A percentile compares a stretch with the other conserved stretches of the same genome.
These are phyloP conservation scores for Petromus typicus DNA, from an alignment of 2,113 vertebrate species.

Conservation along the genomic window DNA sequence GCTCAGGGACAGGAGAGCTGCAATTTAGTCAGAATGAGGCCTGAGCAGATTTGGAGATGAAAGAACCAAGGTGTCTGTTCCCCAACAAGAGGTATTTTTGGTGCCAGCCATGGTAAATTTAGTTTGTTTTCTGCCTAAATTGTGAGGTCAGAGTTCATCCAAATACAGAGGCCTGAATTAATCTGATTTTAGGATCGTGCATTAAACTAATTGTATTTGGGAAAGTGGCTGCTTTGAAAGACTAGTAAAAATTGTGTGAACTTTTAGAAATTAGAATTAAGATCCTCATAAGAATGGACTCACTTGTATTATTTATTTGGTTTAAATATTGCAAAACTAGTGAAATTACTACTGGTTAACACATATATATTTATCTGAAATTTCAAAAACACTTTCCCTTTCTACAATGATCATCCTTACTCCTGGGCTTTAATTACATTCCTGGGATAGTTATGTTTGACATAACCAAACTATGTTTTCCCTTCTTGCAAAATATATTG, in stretches of 20 bases:
- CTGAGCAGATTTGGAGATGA: constrained; percentile 63
- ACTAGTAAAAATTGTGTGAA: neutral
- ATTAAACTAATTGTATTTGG: neutral
- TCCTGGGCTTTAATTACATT: neutral
- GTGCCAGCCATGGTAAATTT: neutral
- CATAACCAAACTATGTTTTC: neutral
- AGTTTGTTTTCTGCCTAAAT: constrained; percentile 58
- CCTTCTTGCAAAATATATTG: neutral
- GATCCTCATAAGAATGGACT: neutral
- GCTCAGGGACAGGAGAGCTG: constrained; percentile 60
- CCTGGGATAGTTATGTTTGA: neutral
- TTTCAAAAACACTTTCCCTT: constrained; percentile 17
- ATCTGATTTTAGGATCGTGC: neutral
- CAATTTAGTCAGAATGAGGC: constrained; percentile 65
- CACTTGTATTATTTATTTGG: neutral
- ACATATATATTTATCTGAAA: neutral
- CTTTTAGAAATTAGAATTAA: constrained; percentile 16
- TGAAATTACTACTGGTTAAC: neutral
- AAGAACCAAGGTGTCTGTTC: constrained; percentile 56
- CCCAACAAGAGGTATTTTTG: constrained; percentile 51
- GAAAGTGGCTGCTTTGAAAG: constrained; percentile 5
- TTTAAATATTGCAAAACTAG: constrained; percentile 36
- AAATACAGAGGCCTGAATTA: neutral
- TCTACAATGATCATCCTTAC: neutral
- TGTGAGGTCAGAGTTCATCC: neutral